Conservation (phyloP, 2,888 invertebrate genomes). For the Mythimna pallens region DNA sequence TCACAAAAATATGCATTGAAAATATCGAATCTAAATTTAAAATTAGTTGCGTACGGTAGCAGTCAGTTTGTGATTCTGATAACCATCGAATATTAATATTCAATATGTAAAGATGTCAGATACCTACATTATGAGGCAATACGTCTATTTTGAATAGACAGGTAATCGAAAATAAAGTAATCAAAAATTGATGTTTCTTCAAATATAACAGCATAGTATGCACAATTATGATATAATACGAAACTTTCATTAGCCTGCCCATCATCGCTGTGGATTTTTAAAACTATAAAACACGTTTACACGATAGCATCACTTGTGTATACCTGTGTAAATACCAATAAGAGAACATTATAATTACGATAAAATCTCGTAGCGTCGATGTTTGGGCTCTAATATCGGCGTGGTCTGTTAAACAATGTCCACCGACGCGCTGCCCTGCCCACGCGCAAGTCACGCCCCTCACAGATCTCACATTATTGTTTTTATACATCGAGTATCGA, state of each 20-base stretch:
- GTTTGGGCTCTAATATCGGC: constrained; percentile 83
- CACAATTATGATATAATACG: constrained; percentile 41
- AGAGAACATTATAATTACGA: constrained; percentile 88
- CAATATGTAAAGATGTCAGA: constrained; percentile 38
- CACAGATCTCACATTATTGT: constrained; percentile 80
- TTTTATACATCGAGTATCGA: constrained; percentile 70
- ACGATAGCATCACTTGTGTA: constrained; percentile 73
- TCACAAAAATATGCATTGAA: constrained; percentile 49
- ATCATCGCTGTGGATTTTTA: constrained; percentile 58
- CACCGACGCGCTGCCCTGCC: constrained; percentile 86
- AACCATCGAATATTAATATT: constrained; percentile 55
- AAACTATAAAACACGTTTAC: constrained; percentile 57
- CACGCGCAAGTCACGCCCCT: constrained; percentile 86
- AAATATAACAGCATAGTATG: constrained; percentile 22
- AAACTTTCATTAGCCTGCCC: constrained; percentile 51
- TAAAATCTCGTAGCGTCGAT: constrained; percentile 83
- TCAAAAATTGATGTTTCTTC: constrained; percentile 35
- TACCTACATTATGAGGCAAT: neutral
- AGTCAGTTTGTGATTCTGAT: constrained; percentile 52
- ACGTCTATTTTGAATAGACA: constrained; percentile 8
- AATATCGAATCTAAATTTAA: constrained; percentile 55
- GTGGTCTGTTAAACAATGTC: constrained; percentile 85
- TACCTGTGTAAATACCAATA: constrained; percentile 87
- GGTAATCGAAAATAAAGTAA: constrained; percentile 47
- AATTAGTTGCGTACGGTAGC: constrained; percentile 51